These are phyloP conservation scores for Nasonia vitripennis DNA, from an alignment of 1,140 invertebrate species.

Conservation along the genomic window DNA sequence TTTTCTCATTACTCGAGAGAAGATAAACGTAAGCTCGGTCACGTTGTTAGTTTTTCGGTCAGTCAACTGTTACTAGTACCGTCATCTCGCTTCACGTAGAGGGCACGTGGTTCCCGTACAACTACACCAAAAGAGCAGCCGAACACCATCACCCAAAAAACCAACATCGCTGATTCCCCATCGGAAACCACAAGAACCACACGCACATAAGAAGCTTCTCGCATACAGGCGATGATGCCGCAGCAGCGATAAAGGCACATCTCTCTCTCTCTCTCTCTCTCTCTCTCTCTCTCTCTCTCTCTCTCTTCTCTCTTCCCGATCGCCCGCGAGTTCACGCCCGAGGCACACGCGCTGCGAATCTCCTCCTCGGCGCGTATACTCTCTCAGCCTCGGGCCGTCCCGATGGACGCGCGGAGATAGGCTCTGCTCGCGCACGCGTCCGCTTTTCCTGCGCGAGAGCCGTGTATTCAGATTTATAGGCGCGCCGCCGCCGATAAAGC, in stretches of 20 bases:
- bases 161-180: too few relatives aligned
- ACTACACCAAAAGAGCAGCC: too few relatives aligned
- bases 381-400: not conserved
- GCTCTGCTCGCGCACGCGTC: not conserved
- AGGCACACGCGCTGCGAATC: not conserved
- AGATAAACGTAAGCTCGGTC: too few relatives aligned
- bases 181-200: too few relatives aligned
- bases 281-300: not conserved
- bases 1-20: too few relatives aligned
- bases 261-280: not conserved
- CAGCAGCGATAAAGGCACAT: not conserved
- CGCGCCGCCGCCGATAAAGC: slow-evolving; percentile 33
- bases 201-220: too few relatives aligned
- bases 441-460: slow-evolving; percentile 28
- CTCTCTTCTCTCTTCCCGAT: not conserved
- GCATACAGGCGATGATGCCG: not conserved
- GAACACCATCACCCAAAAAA: too few relatives aligned
- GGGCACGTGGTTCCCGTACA: too few relatives aligned
- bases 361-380: not conserved
- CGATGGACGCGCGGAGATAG: slow-evolving; percentile 23
- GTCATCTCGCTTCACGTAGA: too few relatives aligned
- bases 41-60: too few relatives aligned
- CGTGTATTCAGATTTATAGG: slow-evolving; percentile 48
- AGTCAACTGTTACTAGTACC: too few relatives aligned
- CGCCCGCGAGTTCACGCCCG: not conserved